Percentiles rank a stretch among this genome's conserved stretches.
Conservation (phyloP, 2,888 invertebrate species). For the Galerucella nymphaeae region DNA sequence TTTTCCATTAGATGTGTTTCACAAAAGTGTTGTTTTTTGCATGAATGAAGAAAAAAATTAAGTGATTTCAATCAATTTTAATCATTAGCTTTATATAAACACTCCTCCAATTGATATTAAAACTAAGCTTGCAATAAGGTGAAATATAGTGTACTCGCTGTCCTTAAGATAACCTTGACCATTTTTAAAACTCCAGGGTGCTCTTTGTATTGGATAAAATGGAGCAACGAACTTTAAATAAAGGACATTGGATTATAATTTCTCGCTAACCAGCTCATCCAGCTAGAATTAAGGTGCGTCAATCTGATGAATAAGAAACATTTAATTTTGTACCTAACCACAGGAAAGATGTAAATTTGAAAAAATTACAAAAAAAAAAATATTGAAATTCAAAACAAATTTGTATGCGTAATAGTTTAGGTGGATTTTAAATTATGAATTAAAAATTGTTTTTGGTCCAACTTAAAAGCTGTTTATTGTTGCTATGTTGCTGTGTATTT, state of each 20-base stretch:
- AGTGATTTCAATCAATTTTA: too few species aligned
- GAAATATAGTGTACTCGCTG: too few species aligned
- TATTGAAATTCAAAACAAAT: not conserved
- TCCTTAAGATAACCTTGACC: not conserved
- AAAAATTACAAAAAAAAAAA: not conserved
- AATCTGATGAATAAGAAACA: slow-evolving; percentile 4
- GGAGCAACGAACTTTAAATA: not conserved
- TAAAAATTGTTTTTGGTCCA: too few species aligned
- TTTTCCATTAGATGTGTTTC: too few species aligned
- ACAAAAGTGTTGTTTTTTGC: too few species aligned
- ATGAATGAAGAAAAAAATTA: too few species aligned
- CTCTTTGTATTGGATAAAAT: not conserved
- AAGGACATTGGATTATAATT: not conserved
- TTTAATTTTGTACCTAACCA: slow-evolving; percentile 6
- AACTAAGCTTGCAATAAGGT: too few species aligned
- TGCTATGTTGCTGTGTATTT: not conserved
- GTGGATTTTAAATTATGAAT: too few species aligned
- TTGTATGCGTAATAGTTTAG: too few species aligned
- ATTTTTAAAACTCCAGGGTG: not conserved
- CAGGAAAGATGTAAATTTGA: not conserved
- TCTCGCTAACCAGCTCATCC: not conserved
- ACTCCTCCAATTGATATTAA: too few species aligned
- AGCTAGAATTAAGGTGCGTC: slow-evolving; percentile 1
- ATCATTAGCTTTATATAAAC: too few species aligned
- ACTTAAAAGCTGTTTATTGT: too few species aligned